Percentiles rank a stretch among this genome's conserved stretches.
These are phyloP conservation scores for Caenorhabditis inopinata DNA, from an alignment of 1,140 invertebrate species.

Conservation along the genomic window DNA sequence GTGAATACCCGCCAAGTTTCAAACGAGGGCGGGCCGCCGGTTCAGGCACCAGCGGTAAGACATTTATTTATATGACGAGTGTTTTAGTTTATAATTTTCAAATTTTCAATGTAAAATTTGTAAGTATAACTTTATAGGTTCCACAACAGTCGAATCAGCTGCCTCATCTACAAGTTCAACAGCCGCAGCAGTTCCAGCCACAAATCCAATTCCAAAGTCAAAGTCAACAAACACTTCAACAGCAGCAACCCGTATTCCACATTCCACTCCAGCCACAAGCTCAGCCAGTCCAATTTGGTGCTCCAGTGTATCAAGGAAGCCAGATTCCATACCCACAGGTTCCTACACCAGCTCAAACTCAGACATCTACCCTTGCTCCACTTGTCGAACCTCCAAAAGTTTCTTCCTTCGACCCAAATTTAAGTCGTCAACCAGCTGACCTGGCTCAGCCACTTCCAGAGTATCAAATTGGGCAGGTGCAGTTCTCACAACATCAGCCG, in stretches of 20 bases:
- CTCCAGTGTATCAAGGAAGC: conserved; percentile 10
- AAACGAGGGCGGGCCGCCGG: conserved; percentile 17
- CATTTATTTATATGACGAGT: background rate
- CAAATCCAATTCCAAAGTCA: background rate
- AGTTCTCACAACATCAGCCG: background rate
- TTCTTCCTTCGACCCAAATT: background rate
- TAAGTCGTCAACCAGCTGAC: conserved; percentile 36
- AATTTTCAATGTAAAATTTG: no score
- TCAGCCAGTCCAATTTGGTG: conserved; percentile 30
- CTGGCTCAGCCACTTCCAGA: conserved; percentile 43
- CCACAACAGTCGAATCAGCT: background rate
- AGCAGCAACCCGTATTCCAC: conserved; percentile 1
- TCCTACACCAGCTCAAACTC: background rate
- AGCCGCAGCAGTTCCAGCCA: background rate
- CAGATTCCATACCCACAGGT: conserved; percentile 22
- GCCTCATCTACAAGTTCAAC: background rate
- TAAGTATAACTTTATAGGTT: background rate
- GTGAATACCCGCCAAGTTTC: conserved; percentile 9
- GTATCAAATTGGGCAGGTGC: conserved; percentile 30
- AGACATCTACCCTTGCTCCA: conserved; percentile 37
- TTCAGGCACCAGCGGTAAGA: background rate
- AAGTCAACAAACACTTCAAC: background rate
- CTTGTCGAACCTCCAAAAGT: conserved; percentile 33
- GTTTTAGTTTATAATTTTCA: no score
- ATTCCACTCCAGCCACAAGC: conserved; percentile 30